Evolutionary conservation across 2,888 invertebrate genomes (phyloP).

Genomic region (Morinoia aosen): DNA sequence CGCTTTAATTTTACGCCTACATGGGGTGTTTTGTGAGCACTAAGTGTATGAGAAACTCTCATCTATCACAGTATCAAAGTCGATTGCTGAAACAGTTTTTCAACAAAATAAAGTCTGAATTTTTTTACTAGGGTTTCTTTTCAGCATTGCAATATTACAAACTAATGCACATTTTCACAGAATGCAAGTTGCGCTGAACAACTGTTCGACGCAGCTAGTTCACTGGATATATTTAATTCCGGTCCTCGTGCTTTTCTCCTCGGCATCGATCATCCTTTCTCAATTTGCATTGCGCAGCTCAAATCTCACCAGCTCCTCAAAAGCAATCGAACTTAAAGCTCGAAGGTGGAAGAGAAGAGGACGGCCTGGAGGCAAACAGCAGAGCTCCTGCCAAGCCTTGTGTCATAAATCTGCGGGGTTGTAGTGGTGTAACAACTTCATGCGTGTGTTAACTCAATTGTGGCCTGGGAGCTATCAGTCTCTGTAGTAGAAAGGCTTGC

Average conservation of each 20-base stretch:
- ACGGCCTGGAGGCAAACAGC: constrained; percentile 6
- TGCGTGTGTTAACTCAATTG: constrained; percentile 40
- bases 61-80: no score
- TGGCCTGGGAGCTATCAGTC: constrained; percentile 37
- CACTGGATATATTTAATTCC: neutral
- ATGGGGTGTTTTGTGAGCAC: no score
- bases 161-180: no score
- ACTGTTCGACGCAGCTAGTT: neutral
- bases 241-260: neutral
- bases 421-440: constrained; percentile 40
- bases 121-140: no score
- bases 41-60: no score
- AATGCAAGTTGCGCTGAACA: neutral
- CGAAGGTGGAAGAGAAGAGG: neutral
- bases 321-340: neutral
- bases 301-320: neutral
- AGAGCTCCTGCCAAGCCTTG: constrained; percentile 28
- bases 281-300: constrained; percentile 19
- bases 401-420: constrained; percentile 37
- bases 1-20: no score
- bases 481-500: constrained; percentile 43
- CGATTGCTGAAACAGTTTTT: no score
- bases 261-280: neutral
- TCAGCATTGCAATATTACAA: no score
- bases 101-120: no score